Percentiles rank a stretch among this genome's conserved stretches.
phyloP scores from a whole-genome alignment of 2,888 invertebrate genomes.

The Norana najaformis region DNA sequence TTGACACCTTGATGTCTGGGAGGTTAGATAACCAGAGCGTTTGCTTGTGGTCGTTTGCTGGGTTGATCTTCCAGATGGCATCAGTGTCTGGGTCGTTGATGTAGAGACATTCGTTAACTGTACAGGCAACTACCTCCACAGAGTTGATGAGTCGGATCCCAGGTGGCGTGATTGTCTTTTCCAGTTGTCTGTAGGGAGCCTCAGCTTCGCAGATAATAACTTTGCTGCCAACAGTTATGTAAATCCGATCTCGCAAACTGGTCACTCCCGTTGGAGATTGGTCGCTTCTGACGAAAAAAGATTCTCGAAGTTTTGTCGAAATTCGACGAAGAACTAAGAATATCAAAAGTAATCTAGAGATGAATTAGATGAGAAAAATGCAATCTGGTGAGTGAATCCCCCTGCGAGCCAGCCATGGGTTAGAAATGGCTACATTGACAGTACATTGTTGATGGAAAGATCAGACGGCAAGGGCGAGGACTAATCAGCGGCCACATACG shows the following conservation, averaged over 20 bases:
- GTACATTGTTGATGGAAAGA: no score
- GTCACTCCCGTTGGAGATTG: neutral
- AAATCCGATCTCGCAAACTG: neutral
- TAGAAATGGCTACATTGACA: no score
- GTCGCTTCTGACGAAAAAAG: neutral
- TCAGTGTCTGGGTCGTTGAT: neutral
- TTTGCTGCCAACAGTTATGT: neutral
- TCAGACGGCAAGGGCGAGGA: no score
- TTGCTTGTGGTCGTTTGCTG: neutral
- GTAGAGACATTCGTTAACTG: conserved; percentile 5
- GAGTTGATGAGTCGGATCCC: neutral
- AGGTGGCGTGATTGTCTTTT: neutral
- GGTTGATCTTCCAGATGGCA: neutral
- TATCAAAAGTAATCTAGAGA: no score
- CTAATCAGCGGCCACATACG: no score
- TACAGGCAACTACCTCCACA: neutral
- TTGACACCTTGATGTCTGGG: neutral
- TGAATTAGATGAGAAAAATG: no score
- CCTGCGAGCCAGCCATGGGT: no score
- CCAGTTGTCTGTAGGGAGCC: neutral
- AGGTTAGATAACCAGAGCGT: neutral
- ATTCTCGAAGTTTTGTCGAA: neutral
- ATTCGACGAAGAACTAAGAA: neutral
- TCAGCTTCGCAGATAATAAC: neutral
- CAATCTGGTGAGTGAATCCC: no score